These are phyloP conservation scores for Centropyge bicolor DNA, from an alignment of 2,797 vertebrate species.

Conservation along the genomic window DNA sequence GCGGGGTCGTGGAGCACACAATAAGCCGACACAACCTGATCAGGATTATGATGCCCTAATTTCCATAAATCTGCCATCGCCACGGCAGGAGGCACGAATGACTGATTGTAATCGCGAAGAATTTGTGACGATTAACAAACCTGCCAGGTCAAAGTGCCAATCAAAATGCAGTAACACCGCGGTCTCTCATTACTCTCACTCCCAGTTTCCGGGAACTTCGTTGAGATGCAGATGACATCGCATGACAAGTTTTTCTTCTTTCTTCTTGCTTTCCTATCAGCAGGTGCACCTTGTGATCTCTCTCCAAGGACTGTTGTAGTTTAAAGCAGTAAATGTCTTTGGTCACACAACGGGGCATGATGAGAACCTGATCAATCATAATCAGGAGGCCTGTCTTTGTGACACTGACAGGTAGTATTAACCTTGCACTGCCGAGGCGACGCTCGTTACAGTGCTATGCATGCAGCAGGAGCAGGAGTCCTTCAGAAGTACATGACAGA, in stretches of 20 bases:
- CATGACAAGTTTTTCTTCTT: constrained; percentile 7
- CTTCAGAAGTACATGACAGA: constrained; percentile 59
- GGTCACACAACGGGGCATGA: constrained; percentile 28
- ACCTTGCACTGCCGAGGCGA: constrained; percentile 63
- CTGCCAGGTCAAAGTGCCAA: constrained; percentile 75
- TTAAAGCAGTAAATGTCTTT: constrained; percentile 26
- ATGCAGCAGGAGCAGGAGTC: constrained; percentile 44
- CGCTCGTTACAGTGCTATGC: constrained; percentile 40
- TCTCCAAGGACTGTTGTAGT: constrained; percentile 28
- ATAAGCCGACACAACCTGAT: constrained; percentile 79
- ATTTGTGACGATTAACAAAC: constrained; percentile 72
- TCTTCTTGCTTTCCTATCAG: not conserved
- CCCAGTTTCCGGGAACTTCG: constrained; percentile 34
- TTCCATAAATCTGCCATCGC: constrained; percentile 80
- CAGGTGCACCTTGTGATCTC: constrained; percentile 25
- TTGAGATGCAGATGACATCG: constrained; percentile 50
- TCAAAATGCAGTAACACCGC: constrained; percentile 60
- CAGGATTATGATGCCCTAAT: constrained; percentile 82
- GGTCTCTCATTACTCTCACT: constrained; percentile 55
- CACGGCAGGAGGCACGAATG: constrained; percentile 62
- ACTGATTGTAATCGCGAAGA: constrained; percentile 76
- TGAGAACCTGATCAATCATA: constrained; percentile 71
- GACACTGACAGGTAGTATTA: constrained; percentile 60
- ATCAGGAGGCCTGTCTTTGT: constrained; percentile 55
- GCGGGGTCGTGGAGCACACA: constrained; percentile 59